Evolutionary conservation across 2,888 invertebrate species (phyloP), one percentile per base, ranked within the genome.

Genomic region (Phortica magna): DNA sequence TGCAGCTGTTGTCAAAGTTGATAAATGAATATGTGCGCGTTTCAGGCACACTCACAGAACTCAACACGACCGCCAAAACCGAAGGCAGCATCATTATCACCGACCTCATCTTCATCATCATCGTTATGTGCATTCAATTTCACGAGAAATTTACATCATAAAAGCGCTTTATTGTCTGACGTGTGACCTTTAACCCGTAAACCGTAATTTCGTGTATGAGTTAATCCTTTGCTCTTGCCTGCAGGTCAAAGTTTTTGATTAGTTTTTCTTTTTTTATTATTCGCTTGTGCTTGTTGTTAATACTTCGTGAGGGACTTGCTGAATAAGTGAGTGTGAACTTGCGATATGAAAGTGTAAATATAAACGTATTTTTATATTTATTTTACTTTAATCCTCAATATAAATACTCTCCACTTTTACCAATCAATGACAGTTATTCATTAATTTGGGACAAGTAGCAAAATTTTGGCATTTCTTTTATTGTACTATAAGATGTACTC

Each of bases 1-100:
- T 86, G 85, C 85, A 85, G 86, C 83, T 86, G 86, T 84, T 85
- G 84, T 86, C 84, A 77, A 31, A 71, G 31, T 71, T 71, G 70
- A 71, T 71, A 55, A 71, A 71, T 71, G 70, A 71, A 71, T 53
- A 68, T 68, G 19, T 17, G 61, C 2, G 61, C 61, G n/a, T 17
- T 61, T 19, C 61, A 22, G 17, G 61, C 61, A 19, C 22, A 61
- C 19, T 48, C 14, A 48, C 48, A 48, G 48, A 48, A 9, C 14
- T 14, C 48, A 48, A 6, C 48, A 48, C 31, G 5, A 31, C 31
- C 31, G 31, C 5, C 31, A 31, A 31, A 2, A 31, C 31, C 31
- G 5, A 31, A 2, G 31, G 7, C 22, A 12, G 10, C 61, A 61
- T 61, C 61, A 61, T 59, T 19, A 59, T 17, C 19, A 59, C 17